Conservation (phyloP, 2,113 vertebrate genomes). For the Hymenochirus boettgeri region DNA sequence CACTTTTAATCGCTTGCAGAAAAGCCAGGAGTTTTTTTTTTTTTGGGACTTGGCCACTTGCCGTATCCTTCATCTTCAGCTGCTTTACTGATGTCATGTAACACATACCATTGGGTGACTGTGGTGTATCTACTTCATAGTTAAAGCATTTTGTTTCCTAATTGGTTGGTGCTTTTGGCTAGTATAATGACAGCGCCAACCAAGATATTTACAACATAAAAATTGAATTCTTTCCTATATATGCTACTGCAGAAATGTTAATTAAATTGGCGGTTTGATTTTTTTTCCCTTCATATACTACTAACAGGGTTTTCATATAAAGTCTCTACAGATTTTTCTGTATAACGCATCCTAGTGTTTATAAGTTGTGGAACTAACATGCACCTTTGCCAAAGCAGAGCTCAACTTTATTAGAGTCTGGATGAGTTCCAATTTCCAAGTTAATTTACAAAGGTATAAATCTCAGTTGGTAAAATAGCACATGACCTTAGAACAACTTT, state of each 20-base stretch:
- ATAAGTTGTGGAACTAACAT: constrained; percentile 71
- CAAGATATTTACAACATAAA: constrained; percentile 54
- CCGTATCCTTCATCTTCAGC: constrained; percentile 29
- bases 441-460: constrained; percentile 64
- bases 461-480: constrained; percentile 61
- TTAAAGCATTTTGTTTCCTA: constrained; percentile 41
- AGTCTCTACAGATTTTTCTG: constrained; percentile 64
- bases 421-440: constrained; percentile 63
- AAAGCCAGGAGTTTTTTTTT: background rate
- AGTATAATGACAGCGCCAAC: constrained; percentile 38
- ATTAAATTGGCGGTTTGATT: constrained; percentile 65
- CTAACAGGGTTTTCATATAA: constrained; percentile 66
- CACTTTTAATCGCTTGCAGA: constrained; percentile 25
- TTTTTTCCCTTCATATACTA: constrained; percentile 70
- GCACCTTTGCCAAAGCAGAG: constrained; percentile 66
- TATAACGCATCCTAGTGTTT: constrained; percentile 71
- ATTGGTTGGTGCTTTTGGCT: constrained; percentile 43
- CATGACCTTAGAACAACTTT: constrained; percentile 59
- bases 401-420: constrained; percentile 69
- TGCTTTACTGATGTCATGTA: constrained; percentile 36
- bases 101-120: constrained; percentile 11
- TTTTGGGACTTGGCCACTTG: constrained; percentile 17
- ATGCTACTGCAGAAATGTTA: constrained; percentile 59
- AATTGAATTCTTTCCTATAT: constrained; percentile 59
- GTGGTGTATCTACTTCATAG: constrained; percentile 29